Evolutionary conservation across 1,140 invertebrate species (phyloP), one percentile per base, ranked within the genome.

Genomic region (Triops longicaudatus): DNA sequence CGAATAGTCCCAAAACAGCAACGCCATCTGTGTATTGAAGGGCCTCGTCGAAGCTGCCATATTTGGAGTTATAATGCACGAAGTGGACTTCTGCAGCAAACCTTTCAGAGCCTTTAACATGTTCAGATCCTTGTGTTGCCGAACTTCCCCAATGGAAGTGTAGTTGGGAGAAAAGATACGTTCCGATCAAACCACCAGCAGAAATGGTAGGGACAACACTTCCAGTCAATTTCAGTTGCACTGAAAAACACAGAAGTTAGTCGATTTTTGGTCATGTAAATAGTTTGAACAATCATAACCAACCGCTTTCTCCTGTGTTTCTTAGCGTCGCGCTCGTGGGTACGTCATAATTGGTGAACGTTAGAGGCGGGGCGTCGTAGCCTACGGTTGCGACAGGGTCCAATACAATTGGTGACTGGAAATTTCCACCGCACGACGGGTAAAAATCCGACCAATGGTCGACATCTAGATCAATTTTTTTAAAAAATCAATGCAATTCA

Each of bases 81-180:
- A 88, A 81, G 79, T 88, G 87, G 79, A 87, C 79, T 80, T 86
- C 83, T 28, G 82, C 28, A 11, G 82, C 84, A 76, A 82, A 89
- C 82, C 84, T 84, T 76, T 83, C 82, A 27, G 89, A 88, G 80
- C 95, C 92, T 26, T 98, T 91, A 27, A 88, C 88, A 85, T 96
- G 95, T 84, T 98, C 96, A 1, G 93, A 95, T 31, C 96, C 96
- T 73, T 90, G 83, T 0, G 87, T 86, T 80, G 95, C 90, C 77
- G 93, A 91, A 72, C 89, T 87, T 0, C 95, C 95, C 92, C 93
- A 95, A 82, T 95, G 93, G 78, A 95, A 90, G 84, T 95, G 93
- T 63, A 93, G 84, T 82, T 96, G 94, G 27, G 88, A 88, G 79
- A 97, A 93, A 42, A 89, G 83, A 81, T 95, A 97, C 78, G 86